Evolutionary conservation across 2,797 vertebrate genomes (phyloP).

Genomic region (Malacoraja senta): DNA sequence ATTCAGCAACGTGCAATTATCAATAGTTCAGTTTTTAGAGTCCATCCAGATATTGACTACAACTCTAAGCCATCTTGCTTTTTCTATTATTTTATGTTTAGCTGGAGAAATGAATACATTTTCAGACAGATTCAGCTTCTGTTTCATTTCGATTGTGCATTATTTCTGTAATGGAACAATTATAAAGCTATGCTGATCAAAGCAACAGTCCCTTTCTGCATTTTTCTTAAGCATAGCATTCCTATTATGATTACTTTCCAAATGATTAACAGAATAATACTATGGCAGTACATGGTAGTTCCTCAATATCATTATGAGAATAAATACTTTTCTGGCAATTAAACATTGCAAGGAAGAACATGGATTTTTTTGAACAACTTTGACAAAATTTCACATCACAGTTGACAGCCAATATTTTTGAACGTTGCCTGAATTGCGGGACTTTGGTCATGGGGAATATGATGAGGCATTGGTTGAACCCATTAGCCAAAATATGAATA

Average conservation of each 20-base stretch:
- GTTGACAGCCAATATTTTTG: neutral
- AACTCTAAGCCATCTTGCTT: neutral
- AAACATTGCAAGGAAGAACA: neutral
- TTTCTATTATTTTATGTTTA: neutral
- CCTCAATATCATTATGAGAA: neutral
- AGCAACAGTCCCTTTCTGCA: neutral
- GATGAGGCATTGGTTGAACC: no score
- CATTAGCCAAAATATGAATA: no score
- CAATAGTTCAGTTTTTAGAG: neutral
- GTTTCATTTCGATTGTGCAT: neutral
- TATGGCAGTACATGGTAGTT: neutral
- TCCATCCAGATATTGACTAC: neutral
- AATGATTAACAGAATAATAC: neutral
- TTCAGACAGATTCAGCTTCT: neutral
- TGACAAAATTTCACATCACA: neutral
- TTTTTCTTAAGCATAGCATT: neutral
- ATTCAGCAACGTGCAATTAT: neutral
- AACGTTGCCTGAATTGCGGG: neutral
- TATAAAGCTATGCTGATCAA: neutral
- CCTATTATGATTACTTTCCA: neutral
- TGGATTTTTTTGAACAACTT: neutral
- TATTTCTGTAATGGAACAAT: neutral
- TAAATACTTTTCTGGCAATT: neutral
- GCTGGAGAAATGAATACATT: neutral
- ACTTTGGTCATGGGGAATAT: no score